phyloP scores from a whole-genome alignment of 92 coral and sea anemone species.

The Micromussa lordhowensis region DNA sequence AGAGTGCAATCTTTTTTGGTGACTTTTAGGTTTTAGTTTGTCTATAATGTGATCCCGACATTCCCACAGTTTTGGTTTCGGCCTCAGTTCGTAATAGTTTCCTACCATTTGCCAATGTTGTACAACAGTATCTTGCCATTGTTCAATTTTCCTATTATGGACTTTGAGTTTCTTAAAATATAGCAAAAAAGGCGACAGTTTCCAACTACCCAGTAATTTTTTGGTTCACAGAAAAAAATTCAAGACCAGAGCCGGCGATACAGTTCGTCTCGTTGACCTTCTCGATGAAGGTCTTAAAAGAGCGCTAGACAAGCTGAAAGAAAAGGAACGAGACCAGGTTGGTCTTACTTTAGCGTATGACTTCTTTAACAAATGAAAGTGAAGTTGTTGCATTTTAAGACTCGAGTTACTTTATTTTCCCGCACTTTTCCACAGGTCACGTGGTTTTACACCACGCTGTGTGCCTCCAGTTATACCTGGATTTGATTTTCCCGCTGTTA shows the following conservation, averaged over 20 bases:
- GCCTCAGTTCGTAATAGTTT: not conserved
- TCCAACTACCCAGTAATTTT: not conserved
- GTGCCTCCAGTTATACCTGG: too few relatives aligned
- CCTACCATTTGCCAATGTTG: not conserved
- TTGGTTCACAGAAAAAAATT: constrained; percentile 84
- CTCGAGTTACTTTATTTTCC: not conserved
- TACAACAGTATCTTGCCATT: too few relatives aligned
- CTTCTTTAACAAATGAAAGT: not conserved
- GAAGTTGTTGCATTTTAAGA: not conserved
- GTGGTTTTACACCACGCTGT: not conserved
- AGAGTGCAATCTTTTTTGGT: too few relatives aligned
- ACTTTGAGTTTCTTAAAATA: not conserved
- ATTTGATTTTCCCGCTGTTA: not conserved
- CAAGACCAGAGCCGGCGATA: constrained; percentile 97
- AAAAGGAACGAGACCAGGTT: constrained; percentile 95
- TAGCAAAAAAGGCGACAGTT: not conserved
- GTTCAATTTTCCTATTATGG: not conserved
- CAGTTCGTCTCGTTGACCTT: constrained; percentile 92
- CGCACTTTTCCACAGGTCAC: not conserved
- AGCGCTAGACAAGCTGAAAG: constrained; percentile 91
- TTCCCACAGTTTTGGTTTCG: not conserved
- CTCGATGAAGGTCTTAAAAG: constrained; percentile 94
- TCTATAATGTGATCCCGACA: too few relatives aligned
- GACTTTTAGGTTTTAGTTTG: not conserved
- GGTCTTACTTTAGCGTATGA: not conserved